Evolutionary conservation across 2,113 vertebrate species (phyloP).

Genomic region (Cavia porcellus): DNA sequence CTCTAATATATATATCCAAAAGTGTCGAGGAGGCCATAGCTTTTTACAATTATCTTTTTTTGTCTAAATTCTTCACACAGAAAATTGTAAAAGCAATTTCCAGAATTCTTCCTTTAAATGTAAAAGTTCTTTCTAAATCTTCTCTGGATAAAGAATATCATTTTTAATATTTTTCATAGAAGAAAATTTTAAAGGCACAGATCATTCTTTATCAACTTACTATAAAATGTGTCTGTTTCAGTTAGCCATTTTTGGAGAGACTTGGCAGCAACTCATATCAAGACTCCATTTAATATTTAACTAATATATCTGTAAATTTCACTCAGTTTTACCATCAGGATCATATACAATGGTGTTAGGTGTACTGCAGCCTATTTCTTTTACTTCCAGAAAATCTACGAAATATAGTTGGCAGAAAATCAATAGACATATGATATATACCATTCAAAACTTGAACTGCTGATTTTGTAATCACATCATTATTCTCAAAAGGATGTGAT

Average conservation of each 20-base stretch:
- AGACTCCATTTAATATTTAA: background rate
- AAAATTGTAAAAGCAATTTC: background rate
- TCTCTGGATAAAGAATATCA: background rate
- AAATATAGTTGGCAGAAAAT: background rate
- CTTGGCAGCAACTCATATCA: background rate
- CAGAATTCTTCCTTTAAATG: background rate
- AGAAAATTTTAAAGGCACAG: background rate
- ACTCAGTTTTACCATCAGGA: background rate
- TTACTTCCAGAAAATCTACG: background rate
- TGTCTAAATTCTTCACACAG: background rate
- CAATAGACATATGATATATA: background rate
- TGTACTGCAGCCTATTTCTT: background rate
- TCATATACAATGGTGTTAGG: background rate
- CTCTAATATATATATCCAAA: background rate
- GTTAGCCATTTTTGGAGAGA: background rate
- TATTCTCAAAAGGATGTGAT: background rate
- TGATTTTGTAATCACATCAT: background rate
- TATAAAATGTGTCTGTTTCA: background rate
- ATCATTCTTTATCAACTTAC: background rate
- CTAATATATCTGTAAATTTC: background rate
- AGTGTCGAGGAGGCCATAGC: background rate
- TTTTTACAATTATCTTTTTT: background rate
- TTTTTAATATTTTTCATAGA: background rate
- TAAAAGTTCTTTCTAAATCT: background rate
- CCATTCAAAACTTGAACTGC: conserved; percentile 3